Conservation (phyloP, 2,797 vertebrate genomes). For the Streptopelia turtur region DNA sequence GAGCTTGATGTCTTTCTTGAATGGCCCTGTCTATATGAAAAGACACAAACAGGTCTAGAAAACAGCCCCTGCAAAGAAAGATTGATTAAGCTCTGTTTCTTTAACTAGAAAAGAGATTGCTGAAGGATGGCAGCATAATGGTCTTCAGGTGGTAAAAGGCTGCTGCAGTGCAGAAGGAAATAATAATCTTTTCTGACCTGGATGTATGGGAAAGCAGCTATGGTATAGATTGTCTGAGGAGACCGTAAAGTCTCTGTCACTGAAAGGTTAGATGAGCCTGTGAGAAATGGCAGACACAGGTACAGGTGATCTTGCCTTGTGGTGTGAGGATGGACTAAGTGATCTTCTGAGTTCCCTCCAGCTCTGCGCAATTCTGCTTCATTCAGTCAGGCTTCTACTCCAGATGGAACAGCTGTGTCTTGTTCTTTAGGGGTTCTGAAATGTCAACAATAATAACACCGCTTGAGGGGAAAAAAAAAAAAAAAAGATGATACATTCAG, state of each 20-base stretch:
- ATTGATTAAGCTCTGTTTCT: not conserved
- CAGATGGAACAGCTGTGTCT: not conserved
- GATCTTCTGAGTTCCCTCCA: conserved; percentile 4
- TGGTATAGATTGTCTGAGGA: not conserved
- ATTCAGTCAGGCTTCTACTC: not conserved
- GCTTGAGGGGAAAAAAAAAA: too few species aligned
- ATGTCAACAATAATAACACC: not conserved
- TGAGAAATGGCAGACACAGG: not conserved
- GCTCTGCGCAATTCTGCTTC: not conserved
- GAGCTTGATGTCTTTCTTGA: not conserved
- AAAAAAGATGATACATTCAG: not conserved
- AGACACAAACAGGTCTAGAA: not conserved
- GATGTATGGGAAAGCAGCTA: not conserved
- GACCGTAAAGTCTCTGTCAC: not conserved
- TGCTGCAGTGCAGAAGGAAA: not conserved
- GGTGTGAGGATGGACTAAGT: not conserved
- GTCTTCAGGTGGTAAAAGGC: not conserved
- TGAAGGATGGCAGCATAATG: not conserved
- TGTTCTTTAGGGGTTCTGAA: not conserved
- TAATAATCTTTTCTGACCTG: not conserved
- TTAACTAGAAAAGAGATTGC: not conserved
- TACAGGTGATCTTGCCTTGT: not conserved
- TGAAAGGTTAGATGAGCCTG: not conserved
- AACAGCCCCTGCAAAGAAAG: not conserved
- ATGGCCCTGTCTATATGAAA: not conserved